Conservation (phyloP, 2,113 vertebrate species). For the Protomyctophum bolini region DNA sequence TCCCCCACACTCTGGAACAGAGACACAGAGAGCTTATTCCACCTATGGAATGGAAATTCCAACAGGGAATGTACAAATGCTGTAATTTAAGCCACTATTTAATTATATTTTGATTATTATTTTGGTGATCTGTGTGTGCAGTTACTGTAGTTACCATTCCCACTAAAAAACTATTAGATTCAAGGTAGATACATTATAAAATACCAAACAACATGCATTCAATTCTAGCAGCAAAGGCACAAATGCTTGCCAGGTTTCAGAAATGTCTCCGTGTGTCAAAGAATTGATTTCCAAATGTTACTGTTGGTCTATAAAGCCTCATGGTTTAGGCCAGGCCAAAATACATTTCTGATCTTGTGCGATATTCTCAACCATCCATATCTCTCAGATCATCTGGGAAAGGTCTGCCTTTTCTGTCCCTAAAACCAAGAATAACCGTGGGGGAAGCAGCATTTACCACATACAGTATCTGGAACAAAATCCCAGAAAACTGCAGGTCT, state of each 20-base stretch:
- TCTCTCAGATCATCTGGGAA: no score
- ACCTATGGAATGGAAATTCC: neutral
- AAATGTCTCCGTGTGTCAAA: no score
- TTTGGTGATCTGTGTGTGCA: constrained; percentile 12
- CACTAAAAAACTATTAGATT: constrained; percentile 28
- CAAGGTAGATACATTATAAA: constrained; percentile 21
- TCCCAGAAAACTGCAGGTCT: no score
- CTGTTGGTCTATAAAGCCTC: no score
- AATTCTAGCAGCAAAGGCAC: constrained; percentile 11
- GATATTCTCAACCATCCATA: no score
- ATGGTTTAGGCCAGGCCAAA: no score
- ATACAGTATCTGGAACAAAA: no score
- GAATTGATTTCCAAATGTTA: no score
- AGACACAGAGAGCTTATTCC: constrained; percentile 9
- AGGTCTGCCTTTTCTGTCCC: no score
- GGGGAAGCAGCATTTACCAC: no score
- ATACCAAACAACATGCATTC: constrained; percentile 12
- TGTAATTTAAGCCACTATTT: neutral
- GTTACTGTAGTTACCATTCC: constrained; percentile 22
- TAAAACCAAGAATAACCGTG: no score
- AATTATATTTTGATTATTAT: constrained; percentile 27
- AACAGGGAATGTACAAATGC: neutral
- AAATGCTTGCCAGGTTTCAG: constrained; percentile 23
- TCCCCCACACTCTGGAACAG: constrained; percentile 87
- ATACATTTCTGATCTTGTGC: no score